Evolutionary conservation across 2,113 vertebrate genomes (phyloP), one percentile per base, ranked within the genome.

Genomic region (Mohoua ochrocephala): DNA sequence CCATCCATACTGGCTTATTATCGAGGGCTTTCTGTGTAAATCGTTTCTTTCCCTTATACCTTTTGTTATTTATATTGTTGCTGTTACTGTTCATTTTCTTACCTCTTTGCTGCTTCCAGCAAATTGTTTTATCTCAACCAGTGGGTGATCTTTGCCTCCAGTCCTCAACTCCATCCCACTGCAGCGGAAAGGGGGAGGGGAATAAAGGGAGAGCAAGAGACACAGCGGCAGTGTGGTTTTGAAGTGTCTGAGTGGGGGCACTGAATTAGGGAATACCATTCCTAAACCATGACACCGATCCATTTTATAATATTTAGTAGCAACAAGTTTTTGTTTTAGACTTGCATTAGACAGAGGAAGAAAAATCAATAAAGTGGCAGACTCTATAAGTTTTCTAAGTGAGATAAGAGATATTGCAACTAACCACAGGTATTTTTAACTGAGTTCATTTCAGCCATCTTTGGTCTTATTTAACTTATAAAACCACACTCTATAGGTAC

Each of bases 191-290:
- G 8, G 7, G 19, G 5, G 11, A 60, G 11, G 10, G 30, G 20
- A 7, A 39, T 45, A 68, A 17, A 0, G 0, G 33, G 11, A 5
- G 9, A 41, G 9, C 0, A 0, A 60, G 21, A 30, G 15, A 67
- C 15, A 23, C 11, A 39, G 28, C 45, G 28, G 17, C 7, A 47
- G 17, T 31, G 11, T 13, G 41, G 26, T 27, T 76, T 83, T 69
- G 14, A 26, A 60, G 28, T 31, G 10, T 18, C 21, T 47, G 9
- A 7, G 7, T 35, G 24, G 24, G 7, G 16, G 1, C 28, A 45
- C 20, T 26, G 30, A 76, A 76, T 61, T 54, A 22, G 37, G n/a
- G 26, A 83, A 47, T 23, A 41, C 8, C 41, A 69, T 69, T 61
- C 26, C 30, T 54, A 61, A 83, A 76, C 5, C 30, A 23, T 23